Conservation (phyloP, 2,797 vertebrate genomes). For the Pseudochirops cupreus region DNA sequence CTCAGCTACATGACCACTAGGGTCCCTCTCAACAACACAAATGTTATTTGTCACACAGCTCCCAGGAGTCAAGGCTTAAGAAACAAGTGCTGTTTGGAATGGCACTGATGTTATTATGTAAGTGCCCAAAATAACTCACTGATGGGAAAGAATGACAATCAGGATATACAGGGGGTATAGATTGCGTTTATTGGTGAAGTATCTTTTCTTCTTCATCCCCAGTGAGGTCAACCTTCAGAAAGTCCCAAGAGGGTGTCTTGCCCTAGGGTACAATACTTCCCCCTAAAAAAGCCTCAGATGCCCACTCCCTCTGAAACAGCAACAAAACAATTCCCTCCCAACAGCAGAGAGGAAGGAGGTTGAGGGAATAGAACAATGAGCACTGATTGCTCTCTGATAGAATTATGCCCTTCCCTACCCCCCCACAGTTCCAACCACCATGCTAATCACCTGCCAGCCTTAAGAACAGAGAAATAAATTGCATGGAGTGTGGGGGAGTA, state of each 20-base stretch:
- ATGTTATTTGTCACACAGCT: not conserved
- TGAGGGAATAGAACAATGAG: not conserved
- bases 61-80: not conserved
- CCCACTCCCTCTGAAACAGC: not conserved
- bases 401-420: not conserved
- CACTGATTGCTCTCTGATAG: not conserved
- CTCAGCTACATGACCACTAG: not conserved
- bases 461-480: not conserved
- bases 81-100: not conserved
- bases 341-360: too few species aligned
- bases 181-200: not conserved
- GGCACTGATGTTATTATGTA: fast-evolving
- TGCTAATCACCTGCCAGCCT: not conserved
- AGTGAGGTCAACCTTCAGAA: not conserved
- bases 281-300: fast-evolving
- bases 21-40: not conserved
- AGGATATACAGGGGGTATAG: not conserved
- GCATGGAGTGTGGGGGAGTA: not conserved
- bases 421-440: not conserved
- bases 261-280: not conserved
- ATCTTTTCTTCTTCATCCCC: not conserved
- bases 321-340: not conserved
- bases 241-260: not conserved
- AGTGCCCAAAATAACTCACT: not conserved
- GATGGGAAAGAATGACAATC: not conserved